Evolutionary conservation across 2,797 vertebrate species (phyloP).

Genomic region (Takifugu rubripes): DNA sequence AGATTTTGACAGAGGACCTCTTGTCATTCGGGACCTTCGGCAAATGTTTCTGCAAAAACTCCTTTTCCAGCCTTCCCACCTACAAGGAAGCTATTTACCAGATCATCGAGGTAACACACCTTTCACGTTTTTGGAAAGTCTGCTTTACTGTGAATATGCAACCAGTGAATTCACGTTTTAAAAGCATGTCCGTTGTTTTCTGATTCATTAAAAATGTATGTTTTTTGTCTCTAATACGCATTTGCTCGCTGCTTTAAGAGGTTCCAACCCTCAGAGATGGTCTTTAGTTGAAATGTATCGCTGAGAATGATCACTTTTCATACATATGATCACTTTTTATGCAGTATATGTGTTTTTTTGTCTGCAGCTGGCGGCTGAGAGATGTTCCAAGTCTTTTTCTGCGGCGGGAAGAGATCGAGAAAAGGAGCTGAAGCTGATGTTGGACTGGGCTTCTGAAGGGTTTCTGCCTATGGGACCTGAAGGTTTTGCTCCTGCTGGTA

Average conservation of each 20-base stretch:
- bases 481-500: conserved; percentile 63
- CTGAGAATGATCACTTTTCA: background rate
- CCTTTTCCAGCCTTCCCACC: conserved; percentile 64
- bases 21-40: conserved; percentile 59
- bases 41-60: conserved; percentile 73
- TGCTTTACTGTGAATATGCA: too few species aligned
- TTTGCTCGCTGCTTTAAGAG: too few species aligned
- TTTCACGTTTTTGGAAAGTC: too few species aligned
- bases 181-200: too few species aligned
- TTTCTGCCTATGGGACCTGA: conserved; percentile 74
- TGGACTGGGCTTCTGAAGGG: conserved; percentile 76
- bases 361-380: conserved; percentile 71
- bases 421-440: conserved; percentile 70
- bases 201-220: too few species aligned
- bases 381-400: conserved; percentile 69
- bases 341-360: conserved; percentile 14
- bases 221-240: too few species aligned
- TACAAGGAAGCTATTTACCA: conserved; percentile 77
- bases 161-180: too few species aligned
- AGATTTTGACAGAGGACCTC: conserved; percentile 68
- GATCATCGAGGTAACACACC: conserved; percentile 69
- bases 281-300: background rate
- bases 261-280: background rate
- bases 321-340: background rate
- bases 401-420: conserved; percentile 43